Base-by-base conservation (phyloP, 2,113 vertebrate species). In the Platysteira castanea region DNA sequence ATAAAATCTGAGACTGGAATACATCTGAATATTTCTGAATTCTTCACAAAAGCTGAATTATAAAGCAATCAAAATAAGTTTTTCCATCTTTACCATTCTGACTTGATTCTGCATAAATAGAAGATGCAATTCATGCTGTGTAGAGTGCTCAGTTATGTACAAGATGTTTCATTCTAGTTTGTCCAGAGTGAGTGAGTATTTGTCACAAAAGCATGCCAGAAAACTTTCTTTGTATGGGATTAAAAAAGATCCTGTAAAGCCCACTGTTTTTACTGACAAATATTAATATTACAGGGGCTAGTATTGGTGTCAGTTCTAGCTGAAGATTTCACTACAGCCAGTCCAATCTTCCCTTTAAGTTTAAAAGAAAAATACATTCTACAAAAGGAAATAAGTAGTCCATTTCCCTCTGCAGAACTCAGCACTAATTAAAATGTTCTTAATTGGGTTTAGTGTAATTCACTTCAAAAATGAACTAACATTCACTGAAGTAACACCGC, bases 351-450 rank as follows among this genome's bases (percentile, higher is more conserved):
- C 41, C 44, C 75, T 88, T 47, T 46, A 83, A 74, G 24, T 77
- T 82, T 70, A 37, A 63, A 87, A 88, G 41, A 52, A 92, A 84
- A 86, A 57, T 18, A 15, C 13, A 8, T 52, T 65, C 78, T 87
- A 13, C 49, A 68, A 57, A 88, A 80, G 33, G 63, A 90, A 94
- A 6, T 71, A 83, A 95, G 52, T 70, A 70, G 30, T 67, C 22
- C 5, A 3, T 73, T 91, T 83, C 49, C 39, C 71, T 80, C n/a
- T 90, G 52, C 90, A 92, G 83, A 94, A 27, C 78, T 91, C 82
- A 80, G 78, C 75, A 84, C 68, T 90, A 86, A 89, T 94, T 78
- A 81, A 89, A 95, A 63, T 23, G 22, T 47, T 92, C 64, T 94
- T 89, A 30, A 78, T 90, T 93, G 82, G 60, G 65, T 84, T 92